Conservation (phyloP, 1,140 invertebrate genomes). For the Contarinia nasturtii region DNA sequence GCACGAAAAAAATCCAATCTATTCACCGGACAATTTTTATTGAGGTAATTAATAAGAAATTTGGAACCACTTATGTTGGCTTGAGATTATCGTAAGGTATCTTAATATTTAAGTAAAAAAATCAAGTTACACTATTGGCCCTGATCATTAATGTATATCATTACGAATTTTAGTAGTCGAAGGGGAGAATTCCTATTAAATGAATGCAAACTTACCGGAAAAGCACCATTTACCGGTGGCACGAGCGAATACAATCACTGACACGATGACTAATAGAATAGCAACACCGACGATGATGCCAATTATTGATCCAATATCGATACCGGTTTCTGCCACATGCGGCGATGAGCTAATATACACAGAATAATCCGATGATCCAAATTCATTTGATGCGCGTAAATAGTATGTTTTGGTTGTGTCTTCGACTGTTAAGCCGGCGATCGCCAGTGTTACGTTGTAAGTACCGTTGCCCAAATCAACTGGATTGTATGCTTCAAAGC, state of each 20-base stretch:
- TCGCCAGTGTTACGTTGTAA: slow-evolving; percentile 42
- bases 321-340: slow-evolving; percentile 34
- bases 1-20: too few relatives aligned
- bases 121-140: background rate
- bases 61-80: background rate
- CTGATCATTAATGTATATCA: background rate
- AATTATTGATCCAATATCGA: slow-evolving; percentile 52
- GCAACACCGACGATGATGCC: slow-evolving; percentile 50
- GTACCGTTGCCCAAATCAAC: slow-evolving; percentile 34
- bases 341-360: slow-evolving; percentile 37
- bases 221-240: slow-evolving; percentile 65
- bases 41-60: background rate
- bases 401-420: slow-evolving; percentile 50
- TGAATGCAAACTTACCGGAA: slow-evolving; percentile 42
- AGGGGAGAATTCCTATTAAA: background rate
- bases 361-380: slow-evolving; percentile 38
- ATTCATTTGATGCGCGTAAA: slow-evolving; percentile 39
- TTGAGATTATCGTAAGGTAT: background rate
- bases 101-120: background rate
- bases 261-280: slow-evolving; percentile 39
- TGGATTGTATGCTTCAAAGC: slow-evolving; percentile 16
- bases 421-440: slow-evolving; percentile 46
- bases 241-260: slow-evolving; percentile 51
- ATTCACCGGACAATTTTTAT: background rate
- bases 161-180: background rate